Base-by-base conservation (phyloP, 2,888 invertebrate genomes). In the Drosophila fulvimacula region DNA sequence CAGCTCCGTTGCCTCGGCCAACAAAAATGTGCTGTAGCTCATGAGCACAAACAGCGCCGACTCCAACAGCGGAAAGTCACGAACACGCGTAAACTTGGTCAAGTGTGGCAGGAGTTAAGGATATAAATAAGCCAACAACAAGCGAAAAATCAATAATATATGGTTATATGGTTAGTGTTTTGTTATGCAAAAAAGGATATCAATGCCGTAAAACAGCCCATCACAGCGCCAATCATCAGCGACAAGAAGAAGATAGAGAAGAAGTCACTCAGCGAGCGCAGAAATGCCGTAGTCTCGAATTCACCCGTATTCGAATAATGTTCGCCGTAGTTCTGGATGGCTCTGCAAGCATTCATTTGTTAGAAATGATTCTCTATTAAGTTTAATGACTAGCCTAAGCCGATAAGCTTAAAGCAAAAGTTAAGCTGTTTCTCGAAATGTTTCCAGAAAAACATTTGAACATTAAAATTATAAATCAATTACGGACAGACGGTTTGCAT, bases 11-110 rank as follows among this genome's bases (percentile, higher is more conserved):
- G 98, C 98, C 94, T 99, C 99, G 1, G 99, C 98, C 76, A 99
- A 96, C 69, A 99, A 95, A 93, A 99, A 99, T 46, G 99, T 98
- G 84, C 97, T 97, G 92, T 99, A 99, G 0, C 99, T 99, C 98
- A 98, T 98, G 60, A 99, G 95, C 57, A 99, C 97, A 93, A 99
- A 99, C 44, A 99, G 94, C 1, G 98, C 97, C 0, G 98, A 98
- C 93, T 99, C 99, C 86, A 99, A 93, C 44, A 99, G 93, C 0
- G 99, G 98, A 93, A 98, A 98, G 90, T 99, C 99, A 70, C 97
- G 94, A 19, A 99, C 96, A 88, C 97, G 95, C 11, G 98, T 98
- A 93, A 97, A 98, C 93, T 98, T 98, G 0, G 98, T 98, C 94
- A 98, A 94, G 95, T 96, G 93, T 89, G 75, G 65, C 69, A 76